phyloP scores from a whole-genome alignment of 2,888 invertebrate species.

The Caradrina clavipalpis region DNA sequence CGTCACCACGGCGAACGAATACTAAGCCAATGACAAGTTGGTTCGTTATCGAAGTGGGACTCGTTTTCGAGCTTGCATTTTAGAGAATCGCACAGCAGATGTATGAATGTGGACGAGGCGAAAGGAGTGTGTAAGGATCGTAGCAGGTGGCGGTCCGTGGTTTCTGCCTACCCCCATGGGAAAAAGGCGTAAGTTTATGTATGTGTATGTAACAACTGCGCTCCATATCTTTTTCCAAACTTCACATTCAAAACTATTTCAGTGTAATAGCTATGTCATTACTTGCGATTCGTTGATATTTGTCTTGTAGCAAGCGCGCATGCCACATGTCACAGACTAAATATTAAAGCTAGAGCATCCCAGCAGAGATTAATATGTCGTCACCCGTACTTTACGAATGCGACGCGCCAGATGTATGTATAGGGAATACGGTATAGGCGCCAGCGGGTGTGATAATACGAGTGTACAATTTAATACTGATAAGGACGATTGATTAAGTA shows the following conservation, averaged over 20 bases:
- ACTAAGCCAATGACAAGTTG: no score
- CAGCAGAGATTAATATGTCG: constrained; percentile 82
- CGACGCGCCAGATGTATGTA: constrained; percentile 67
- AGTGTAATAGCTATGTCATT: constrained; percentile 45
- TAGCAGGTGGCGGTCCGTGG: no score
- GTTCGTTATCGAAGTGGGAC: no score
- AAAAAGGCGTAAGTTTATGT: no score
- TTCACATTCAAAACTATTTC: constrained; percentile 16
- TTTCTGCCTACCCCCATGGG: no score
- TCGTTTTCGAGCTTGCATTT: no score
- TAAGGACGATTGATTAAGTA: neutral
- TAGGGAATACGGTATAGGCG: constrained; percentile 52
- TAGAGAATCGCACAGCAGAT: no score
- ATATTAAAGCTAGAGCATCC: constrained; percentile 75
- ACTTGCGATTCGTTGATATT: constrained; percentile 59
- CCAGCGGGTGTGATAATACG: constrained; percentile 41
- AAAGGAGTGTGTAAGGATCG: no score
- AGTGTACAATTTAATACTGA: neutral
- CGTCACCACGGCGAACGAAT: no score
- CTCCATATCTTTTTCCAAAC: constrained; percentile 19
- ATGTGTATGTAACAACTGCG: no score
- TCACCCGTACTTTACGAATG: constrained; percentile 76
- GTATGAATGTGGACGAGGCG: no score
- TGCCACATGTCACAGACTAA: constrained; percentile 69
- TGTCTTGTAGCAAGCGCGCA: constrained; percentile 62